Evolutionary conservation across 2,797 vertebrate species (phyloP), one percentile per base, ranked within the genome.

Genomic region (Tiaroga cobitis): DNA sequence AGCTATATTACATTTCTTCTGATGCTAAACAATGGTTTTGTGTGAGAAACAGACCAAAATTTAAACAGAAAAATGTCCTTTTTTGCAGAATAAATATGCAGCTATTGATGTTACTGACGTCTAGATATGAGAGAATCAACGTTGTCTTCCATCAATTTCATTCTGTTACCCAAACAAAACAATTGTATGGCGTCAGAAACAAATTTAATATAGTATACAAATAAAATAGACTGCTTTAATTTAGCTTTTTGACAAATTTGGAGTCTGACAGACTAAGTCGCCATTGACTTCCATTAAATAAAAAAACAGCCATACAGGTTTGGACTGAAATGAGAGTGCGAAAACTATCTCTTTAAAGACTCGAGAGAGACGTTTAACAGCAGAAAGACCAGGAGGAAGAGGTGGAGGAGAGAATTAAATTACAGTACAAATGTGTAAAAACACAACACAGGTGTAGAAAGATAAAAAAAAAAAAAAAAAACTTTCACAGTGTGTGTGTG

Each of bases 371-470:
- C 9, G 43, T 80, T 68, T 80, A 65, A 43, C 75, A 3, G 26
- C 56, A 65, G 63, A 84, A 70, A 78, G 54, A 59, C 67, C 81
- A 82, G 1, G 18, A 15, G 13, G 19, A 32, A 59, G 51, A 49
- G 39, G 43, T 11, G 24, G 39, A 77, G 3, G 18, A 76, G 41
- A 85, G 83, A 84, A 10, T 80, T 85, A 24, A 73, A 80, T 85
- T 73, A 72, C 77, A 84, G 82, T 29, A 85, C 67, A 85, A 68
- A 69, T 69, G 43, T 68, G 34, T 43, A 70, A 61, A 82, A 78
- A 63, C 37, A 67, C 19, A 72, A 76, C 24, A 76, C 72, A 67
- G 70, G 61, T 76, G 46, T 41, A 59, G 79, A 68, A 69, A 68
- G 46, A 77, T 63, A 75, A 76, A 77, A 46, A 67, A 21, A 3